Evolutionary conservation across 1,140 invertebrate species (phyloP), one percentile per base, ranked within the genome.

Genomic region (Drosophila ohnishii): DNA sequence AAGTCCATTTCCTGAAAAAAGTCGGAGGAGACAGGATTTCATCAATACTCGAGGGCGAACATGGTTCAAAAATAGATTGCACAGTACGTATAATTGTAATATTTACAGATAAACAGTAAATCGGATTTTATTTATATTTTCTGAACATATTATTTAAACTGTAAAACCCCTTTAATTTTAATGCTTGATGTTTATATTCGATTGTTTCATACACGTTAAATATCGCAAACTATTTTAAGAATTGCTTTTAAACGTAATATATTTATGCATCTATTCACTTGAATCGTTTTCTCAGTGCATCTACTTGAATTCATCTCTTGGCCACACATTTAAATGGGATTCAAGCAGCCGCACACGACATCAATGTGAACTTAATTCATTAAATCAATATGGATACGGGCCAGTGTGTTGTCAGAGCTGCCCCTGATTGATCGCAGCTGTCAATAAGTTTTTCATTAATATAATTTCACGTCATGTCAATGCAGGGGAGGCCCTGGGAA

Each of bases 1-100:
- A 95, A 96, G 88, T 96, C 95, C 80, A 95, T 92, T 90, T 94
- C 93, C 91, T 92, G 84, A 19, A 86, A 75, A 60, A 16, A 50
- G 32, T 16, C 47, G 8, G 5, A 69, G 32, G 11, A 63, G 45
- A 67, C 58, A 65, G 61, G 19, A 61, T 16, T 74, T 65, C 42
- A 28, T 65, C 47, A 69, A 42, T 53, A 63, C 47, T 51, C 42
- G 25, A 40, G 34, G 25, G 14, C n/a, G 37, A 35, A 73, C 28
- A 56, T 50, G 40, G 19, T 32, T 71, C 42, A 70, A 45, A 55
- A 57, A 44, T 66, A 40, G 32, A 37, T 34, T 19, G 30, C 25
- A 51, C 35, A 10, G 34, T 3, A 5, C 32, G 22, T n/a, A 63
- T 22, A 56, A 19, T 34, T 13, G 28, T 9, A 45, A 14, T 22